Percentiles rank a stretch among this genome's conserved stretches.
These are phyloP conservation scores for Tinamus major DNA, from an alignment of 2,797 vertebrate species.

Conservation along the genomic window DNA sequence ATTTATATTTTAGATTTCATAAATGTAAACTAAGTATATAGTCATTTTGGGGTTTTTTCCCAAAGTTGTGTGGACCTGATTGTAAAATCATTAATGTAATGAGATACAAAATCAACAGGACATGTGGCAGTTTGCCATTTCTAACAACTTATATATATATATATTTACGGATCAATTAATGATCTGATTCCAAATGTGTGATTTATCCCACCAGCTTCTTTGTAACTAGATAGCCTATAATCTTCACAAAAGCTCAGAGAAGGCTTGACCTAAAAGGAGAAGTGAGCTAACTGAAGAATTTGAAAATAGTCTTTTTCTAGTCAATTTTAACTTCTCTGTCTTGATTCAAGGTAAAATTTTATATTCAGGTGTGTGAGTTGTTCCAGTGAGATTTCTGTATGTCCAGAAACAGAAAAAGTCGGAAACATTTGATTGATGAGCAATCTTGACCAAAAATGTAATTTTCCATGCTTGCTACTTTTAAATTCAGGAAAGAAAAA, in stretches of 20 bases:
- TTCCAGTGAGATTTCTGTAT: background rate
- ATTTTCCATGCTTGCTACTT: background rate
- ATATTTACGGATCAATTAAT: conserved; percentile 35
- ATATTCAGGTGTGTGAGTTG: background rate
- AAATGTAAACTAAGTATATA: background rate
- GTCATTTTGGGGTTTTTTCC: background rate
- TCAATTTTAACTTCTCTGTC: background rate
- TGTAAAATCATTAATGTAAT: conserved; percentile 29
- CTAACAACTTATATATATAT: conserved; percentile 6
- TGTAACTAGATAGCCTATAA: background rate
- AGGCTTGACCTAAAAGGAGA: background rate
- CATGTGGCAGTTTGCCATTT: conserved; percentile 28
- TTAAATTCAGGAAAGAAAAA: conserved; percentile 11
- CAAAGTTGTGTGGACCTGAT: background rate
- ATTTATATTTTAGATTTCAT: background rate
- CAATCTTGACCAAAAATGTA: background rate
- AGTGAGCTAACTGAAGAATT: conserved; percentile 7
- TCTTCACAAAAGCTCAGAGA: background rate
- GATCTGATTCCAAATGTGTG: conserved; percentile 22
- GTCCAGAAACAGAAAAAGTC: background rate
- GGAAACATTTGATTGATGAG: background rate
- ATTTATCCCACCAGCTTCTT: background rate
- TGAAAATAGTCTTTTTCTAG: background rate
- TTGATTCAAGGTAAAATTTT: background rate
- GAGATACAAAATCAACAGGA: background rate